Evolutionary conservation across 2,888 invertebrate species (phyloP).

Genomic region (Xestia ashworthii): DNA sequence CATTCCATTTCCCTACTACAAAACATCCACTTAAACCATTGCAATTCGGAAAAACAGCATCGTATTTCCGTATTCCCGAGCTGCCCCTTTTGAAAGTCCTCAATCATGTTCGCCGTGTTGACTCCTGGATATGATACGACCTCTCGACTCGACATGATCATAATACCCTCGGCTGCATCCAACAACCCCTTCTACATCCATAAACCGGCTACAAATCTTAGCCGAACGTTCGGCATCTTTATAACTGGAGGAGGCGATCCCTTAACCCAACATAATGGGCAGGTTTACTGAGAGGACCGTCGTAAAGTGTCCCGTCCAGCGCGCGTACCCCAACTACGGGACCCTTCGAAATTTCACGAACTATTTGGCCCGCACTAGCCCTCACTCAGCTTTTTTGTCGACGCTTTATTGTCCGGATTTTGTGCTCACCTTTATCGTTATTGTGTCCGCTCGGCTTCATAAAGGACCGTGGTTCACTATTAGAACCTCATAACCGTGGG

Average conservation of each 20-base stretch:
- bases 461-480: constrained; percentile 87
- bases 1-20: constrained; percentile 42
- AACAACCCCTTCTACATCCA: constrained; percentile 89
- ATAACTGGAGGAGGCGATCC: constrained; percentile 88
- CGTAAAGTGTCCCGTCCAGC: constrained; percentile 88
- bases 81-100: constrained; percentile 82
- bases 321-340: constrained; percentile 76
- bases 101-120: constrained; percentile 88
- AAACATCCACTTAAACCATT: constrained; percentile 64
- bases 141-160: constrained; percentile 88
- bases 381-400: constrained; percentile 88
- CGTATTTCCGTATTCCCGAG: constrained; percentile 78
- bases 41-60: constrained; percentile 75
- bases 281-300: constrained; percentile 89
- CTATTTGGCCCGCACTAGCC: constrained; percentile 90
- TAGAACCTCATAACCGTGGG: constrained; percentile 91
- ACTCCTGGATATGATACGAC: constrained; percentile 88
- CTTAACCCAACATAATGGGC: constrained; percentile 90
- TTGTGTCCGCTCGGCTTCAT: constrained; percentile 90
- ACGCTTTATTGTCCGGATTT: constrained; percentile 90
- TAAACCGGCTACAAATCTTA: constrained; percentile 89
- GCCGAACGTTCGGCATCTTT: constrained; percentile 88
- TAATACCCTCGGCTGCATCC: constrained; percentile 86
- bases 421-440: constrained; percentile 90
- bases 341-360: constrained; percentile 90